Conservation (phyloP, 2,797 vertebrate species). For the Varecia variegata region DNA sequence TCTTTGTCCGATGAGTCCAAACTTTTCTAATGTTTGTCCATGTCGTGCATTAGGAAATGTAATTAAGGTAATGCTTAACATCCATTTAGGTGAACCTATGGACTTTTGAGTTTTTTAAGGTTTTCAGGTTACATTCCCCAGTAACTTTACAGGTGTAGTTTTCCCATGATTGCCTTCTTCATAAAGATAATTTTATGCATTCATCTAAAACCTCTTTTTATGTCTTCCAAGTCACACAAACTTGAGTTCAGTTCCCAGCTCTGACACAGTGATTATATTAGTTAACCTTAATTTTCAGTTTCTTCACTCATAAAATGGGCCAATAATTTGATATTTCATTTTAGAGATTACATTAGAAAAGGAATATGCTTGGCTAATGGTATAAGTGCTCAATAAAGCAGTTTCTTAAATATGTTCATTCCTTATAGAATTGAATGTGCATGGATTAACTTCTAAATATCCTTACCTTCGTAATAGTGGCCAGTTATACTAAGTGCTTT, state of each 20-base stretch:
- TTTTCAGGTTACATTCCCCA: neutral
- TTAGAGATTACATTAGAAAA: slow-evolving; percentile 32
- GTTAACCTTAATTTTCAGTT: neutral
- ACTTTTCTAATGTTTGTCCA: neutral
- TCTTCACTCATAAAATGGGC: neutral
- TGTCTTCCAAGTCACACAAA: neutral
- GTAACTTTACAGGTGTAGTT: neutral
- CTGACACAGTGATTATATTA: neutral
- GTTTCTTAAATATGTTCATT: neutral
- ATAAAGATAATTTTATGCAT: neutral
- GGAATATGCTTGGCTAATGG: neutral
- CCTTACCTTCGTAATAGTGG: neutral
- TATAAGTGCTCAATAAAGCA: neutral
- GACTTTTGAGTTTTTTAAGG: neutral
- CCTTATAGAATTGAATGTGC: neutral
- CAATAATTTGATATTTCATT: neutral
- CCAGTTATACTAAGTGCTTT: neutral
- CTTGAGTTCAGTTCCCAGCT: neutral
- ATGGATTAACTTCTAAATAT: neutral
- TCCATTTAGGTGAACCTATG: neutral
- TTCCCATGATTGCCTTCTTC: neutral
- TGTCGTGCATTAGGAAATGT: neutral
- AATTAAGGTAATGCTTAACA: neutral
- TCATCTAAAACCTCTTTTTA: neutral
- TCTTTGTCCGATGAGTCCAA: neutral